These are phyloP conservation scores for Martes flavigula DNA, from an alignment of 2,797 vertebrate genomes.

Conservation along the genomic window DNA sequence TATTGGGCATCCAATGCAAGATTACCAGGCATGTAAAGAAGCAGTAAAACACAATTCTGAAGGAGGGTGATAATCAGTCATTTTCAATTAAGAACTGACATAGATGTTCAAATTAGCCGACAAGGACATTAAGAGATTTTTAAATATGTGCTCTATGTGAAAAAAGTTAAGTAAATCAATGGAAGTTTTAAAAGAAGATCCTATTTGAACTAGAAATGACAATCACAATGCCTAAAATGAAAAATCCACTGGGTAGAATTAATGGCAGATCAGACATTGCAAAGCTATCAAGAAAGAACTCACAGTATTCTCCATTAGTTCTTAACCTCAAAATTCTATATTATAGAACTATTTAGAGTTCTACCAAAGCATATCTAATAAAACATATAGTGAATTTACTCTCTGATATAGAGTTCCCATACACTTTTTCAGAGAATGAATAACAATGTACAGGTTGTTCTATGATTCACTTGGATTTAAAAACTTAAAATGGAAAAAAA, in stretches of 20 bases:
- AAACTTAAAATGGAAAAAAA: background rate
- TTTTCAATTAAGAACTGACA: background rate
- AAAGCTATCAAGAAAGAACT: background rate
- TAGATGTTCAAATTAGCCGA: background rate
- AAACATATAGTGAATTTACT: background rate
- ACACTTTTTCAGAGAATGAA: background rate
- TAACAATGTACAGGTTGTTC: background rate
- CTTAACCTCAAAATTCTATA: background rate
- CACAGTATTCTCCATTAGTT: background rate
- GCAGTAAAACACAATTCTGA: background rate
- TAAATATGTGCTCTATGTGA: background rate
- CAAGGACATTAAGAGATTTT: background rate
- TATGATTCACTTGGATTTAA: background rate
- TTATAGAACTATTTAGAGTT: background rate
- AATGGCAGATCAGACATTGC: background rate
- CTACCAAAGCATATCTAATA: background rate
- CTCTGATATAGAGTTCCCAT: background rate
- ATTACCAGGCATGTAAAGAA: background rate
- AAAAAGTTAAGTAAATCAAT: background rate
- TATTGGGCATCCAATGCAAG: background rate
- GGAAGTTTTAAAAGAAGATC: background rate
- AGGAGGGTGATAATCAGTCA: background rate
- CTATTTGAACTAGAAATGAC: background rate
- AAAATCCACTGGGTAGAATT: background rate
- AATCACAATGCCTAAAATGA: background rate